Evolutionary conservation across 2,888 invertebrate species (phyloP).

Genomic region (Platynereis dumerilii): DNA sequence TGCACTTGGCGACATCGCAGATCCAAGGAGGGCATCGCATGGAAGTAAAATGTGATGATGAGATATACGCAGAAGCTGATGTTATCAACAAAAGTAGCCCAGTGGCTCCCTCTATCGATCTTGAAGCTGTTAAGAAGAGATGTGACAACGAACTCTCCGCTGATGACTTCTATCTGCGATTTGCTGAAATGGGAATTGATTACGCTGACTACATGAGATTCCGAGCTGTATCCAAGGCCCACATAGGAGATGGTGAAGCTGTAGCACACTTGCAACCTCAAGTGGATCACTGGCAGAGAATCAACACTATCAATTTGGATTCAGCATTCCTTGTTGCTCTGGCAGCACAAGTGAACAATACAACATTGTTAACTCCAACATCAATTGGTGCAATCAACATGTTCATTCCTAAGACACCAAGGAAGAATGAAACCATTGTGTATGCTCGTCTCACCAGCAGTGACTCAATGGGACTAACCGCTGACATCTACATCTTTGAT

Average conservation of each 20-base stretch:
- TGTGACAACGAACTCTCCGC: neutral
- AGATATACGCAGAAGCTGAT: constrained; percentile 5
- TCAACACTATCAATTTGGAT: constrained; percentile 15
- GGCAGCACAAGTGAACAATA: constrained; percentile 13
- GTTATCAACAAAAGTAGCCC: neutral
- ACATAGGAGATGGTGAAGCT: constrained; percentile 13
- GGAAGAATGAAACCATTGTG: neutral
- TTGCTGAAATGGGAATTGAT: constrained; percentile 19
- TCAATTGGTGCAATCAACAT: constrained; percentile 6
- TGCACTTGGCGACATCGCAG: neutral
- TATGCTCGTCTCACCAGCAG: constrained; percentile 8
- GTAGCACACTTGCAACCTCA: constrained; percentile 5
- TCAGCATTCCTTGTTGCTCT: constrained; percentile 19
- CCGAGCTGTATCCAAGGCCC: constrained; percentile 9
- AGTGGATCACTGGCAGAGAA: constrained; percentile 9
- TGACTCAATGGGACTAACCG: neutral
- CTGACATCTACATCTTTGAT: constrained; percentile 12
- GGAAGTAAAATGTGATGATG: constrained; percentile 6
- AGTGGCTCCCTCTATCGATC: neutral
- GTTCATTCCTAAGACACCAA: neutral
- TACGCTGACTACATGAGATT: constrained; percentile 17
- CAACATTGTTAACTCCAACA: constrained; percentile 5
- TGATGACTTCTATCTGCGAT: constrained; percentile 19
- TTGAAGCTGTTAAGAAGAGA: neutral
- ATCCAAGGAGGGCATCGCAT: constrained; percentile 1